Conservation (phyloP, 1,140 invertebrate genomes). For the Bombyx mandarina region DNA sequence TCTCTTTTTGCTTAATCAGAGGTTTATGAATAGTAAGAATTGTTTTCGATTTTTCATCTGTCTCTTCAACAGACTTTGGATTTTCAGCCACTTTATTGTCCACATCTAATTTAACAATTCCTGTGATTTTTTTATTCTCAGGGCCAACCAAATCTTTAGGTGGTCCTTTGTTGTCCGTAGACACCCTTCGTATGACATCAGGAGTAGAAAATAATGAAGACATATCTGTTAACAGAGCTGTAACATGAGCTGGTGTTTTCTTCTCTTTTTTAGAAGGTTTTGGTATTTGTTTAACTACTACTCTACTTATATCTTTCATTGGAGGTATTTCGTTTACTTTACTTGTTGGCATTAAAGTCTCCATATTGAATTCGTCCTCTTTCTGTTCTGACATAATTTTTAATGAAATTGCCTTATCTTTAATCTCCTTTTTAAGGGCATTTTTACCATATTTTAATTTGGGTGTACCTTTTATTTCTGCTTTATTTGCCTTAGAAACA, state of each 20-base stretch:
- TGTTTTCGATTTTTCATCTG: slow-evolving; percentile 34
- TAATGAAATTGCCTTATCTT: slow-evolving; percentile 45
- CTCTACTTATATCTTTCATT: slow-evolving; percentile 32
- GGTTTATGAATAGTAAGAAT: slow-evolving; percentile 30
- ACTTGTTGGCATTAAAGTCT: slow-evolving; percentile 25
- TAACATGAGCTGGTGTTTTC: slow-evolving; percentile 76
- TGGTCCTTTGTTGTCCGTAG: slow-evolving; percentile 58
- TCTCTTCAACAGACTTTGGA: slow-evolving; percentile 28
- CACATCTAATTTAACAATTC: slow-evolving; percentile 31
- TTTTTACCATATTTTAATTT: slow-evolving; percentile 44
- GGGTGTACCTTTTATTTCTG: slow-evolving; percentile 33
- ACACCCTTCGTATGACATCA: slow-evolving; percentile 81
- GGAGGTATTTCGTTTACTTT: slow-evolving; percentile 8
- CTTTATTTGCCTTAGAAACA: slow-evolving; percentile 27
- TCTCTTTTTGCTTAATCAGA: slow-evolving; percentile 39
- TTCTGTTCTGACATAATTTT: slow-evolving; percentile 34
- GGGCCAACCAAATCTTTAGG: slow-evolving; percentile 19
- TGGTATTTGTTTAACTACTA: slow-evolving; percentile 42
- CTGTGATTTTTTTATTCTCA: slow-evolving; percentile 39
- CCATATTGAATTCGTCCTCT: slow-evolving; percentile 25
- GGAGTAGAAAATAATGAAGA: slow-evolving; percentile 82
- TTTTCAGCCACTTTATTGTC: slow-evolving; percentile 26
- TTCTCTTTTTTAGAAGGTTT: slow-evolving; percentile 77
- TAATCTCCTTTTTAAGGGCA: slow-evolving; percentile 43
- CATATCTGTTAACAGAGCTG: slow-evolving; percentile 74